Evolutionary conservation across 2,113 vertebrate species (phyloP).

Genomic region (Bufo gargarizans): DNA sequence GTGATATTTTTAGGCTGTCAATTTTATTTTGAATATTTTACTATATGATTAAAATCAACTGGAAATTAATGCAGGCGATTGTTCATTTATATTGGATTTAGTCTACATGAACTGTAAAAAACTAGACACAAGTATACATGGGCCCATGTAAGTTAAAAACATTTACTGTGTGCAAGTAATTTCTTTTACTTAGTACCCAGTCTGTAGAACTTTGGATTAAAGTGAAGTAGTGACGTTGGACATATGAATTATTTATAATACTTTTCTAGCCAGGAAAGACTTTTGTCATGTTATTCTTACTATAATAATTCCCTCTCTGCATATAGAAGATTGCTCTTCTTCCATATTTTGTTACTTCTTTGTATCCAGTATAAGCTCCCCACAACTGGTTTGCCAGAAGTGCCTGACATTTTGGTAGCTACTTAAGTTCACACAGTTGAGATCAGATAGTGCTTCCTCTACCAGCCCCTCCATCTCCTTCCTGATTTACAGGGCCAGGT

Average conservation of each 20-base stretch:
- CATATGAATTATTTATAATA: background rate
- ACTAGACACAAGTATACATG: background rate
- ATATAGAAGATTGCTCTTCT: background rate
- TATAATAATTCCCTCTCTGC: background rate
- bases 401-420: background rate
- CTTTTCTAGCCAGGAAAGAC: background rate
- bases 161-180: background rate
- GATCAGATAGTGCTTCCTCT: no score
- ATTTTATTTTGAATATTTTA: slow-evolving; percentile 12
- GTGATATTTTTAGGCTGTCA: slow-evolving; percentile 66
- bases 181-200: background rate
- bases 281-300: slow-evolving; percentile 4
- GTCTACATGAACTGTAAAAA: background rate
- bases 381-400: background rate
- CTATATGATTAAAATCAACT: background rate
- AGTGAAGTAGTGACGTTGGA: background rate
- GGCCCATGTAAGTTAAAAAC: background rate
- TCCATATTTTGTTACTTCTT: background rate
- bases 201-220: background rate
- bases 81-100: background rate
- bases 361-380: background rate
- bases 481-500: no score
- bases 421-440: no score
- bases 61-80: background rate
- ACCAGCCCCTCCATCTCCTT: no score